phyloP scores from a whole-genome alignment of 2,113 vertebrate species.

The Phylloscopus trochilus region DNA sequence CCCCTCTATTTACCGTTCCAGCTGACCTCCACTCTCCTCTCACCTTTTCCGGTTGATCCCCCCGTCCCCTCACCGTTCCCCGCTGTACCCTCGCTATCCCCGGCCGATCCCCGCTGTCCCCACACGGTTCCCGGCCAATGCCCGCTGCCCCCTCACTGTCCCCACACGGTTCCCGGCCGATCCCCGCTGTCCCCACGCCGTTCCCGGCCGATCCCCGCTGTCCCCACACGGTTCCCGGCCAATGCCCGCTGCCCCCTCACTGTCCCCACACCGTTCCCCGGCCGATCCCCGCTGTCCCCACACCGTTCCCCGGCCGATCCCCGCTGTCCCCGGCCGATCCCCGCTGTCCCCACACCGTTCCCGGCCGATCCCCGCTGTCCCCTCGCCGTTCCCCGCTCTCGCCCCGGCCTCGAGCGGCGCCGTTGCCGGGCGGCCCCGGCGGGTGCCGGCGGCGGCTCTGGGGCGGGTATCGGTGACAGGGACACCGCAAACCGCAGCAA shows the following conservation, averaged over 20 bases:
- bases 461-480: not conserved
- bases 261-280: not conserved
- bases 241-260: no score
- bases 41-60: not conserved
- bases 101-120: no score
- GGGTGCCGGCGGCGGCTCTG: not conserved
- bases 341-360: not conserved
- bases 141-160: no score
- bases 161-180: not conserved
- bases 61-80: not conserved
- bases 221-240: not conserved
- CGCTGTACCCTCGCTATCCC: no score
- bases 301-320: not conserved
- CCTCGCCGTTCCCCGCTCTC: not conserved
- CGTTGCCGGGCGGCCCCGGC: not conserved
- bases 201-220: not conserved
- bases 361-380: not conserved
- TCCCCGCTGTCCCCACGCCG: not conserved
- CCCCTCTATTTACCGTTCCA: not conserved
- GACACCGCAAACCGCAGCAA: constrained; percentile 82
- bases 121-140: not conserved
- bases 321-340: no score
- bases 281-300: no score
- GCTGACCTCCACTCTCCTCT: no score
- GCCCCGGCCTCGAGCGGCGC: not conserved